A percentile compares a stretch with the other conserved stretches of the same genome.
Evolutionary conservation across 1,140 invertebrate species (phyloP).

Genomic region (Drosophila truncata): DNA sequence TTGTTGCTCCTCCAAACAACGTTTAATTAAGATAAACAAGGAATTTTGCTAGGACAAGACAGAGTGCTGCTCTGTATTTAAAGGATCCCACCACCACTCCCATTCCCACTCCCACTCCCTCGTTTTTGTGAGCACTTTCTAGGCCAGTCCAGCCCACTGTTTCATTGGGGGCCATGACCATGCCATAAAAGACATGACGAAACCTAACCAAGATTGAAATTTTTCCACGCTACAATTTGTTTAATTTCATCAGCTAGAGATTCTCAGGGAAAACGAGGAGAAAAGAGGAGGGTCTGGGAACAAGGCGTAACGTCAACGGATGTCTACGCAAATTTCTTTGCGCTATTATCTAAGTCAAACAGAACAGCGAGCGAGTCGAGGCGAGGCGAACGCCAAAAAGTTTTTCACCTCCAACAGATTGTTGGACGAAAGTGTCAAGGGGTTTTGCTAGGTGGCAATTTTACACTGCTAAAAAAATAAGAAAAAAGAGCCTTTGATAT

Average conservation of each 20-base stretch:
- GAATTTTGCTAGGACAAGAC: not conserved
- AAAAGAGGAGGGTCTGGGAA: not conserved
- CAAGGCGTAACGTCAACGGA: not conserved
- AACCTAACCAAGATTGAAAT: constrained; percentile 54
- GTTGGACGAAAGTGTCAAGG: constrained; percentile 30
- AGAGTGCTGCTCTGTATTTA: constrained; percentile 4
- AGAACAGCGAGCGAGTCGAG: constrained; percentile 34
- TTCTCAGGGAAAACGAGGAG: not conserved
- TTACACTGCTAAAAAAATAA: not conserved
- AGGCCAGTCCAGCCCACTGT: constrained; percentile 10
- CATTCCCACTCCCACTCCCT: not conserved
- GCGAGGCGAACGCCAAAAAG: constrained; percentile 34
- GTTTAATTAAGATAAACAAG: constrained; percentile 40
- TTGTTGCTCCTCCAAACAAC: not conserved
- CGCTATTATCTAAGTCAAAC: constrained; percentile 74
- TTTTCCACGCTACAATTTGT: constrained; percentile 74
- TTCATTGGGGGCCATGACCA: constrained; percentile 17
- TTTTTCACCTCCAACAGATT: constrained; percentile 51
- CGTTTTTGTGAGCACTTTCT: constrained; percentile 10
- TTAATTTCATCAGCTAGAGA: constrained; percentile 63
- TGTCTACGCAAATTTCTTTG: constrained; percentile 57
- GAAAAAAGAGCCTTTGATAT: not conserved
- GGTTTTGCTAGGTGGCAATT: constrained; percentile 3
- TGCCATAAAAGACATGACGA: constrained; percentile 64
- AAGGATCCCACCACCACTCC: not conserved